phyloP scores from a whole-genome alignment of 2,888 invertebrate species.

The Erebia palarica region DNA sequence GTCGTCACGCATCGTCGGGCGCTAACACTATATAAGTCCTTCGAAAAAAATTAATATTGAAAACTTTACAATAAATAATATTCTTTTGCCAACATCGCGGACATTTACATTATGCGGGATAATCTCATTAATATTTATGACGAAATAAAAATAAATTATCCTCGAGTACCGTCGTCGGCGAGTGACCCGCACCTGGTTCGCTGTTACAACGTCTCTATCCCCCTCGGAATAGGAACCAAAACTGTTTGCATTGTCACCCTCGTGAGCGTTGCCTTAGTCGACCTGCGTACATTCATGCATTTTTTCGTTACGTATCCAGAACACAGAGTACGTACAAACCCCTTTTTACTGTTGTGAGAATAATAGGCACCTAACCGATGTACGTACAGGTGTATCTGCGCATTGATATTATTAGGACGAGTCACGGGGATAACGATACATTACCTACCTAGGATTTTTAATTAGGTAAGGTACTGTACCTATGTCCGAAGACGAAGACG shows the following conservation, averaged over 20 bases:
- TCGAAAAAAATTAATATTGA: slow-evolving; percentile 44
- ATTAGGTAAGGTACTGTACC: too few species aligned
- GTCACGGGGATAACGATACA: not conserved
- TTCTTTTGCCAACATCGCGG: slow-evolving; percentile 51
- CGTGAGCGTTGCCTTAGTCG: slow-evolving; percentile 32
- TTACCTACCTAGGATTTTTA: too few species aligned
- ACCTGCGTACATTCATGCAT: slow-evolving; percentile 42
- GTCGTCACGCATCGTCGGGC: slow-evolving; percentile 32
- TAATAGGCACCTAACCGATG: slow-evolving; percentile 41
- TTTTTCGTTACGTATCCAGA: slow-evolving; percentile 42
- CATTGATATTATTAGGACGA: slow-evolving; percentile 42
- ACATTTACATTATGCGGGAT: slow-evolving; percentile 59
- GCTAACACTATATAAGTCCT: slow-evolving; percentile 35
- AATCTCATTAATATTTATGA: slow-evolving; percentile 62
- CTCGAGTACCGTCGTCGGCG: slow-evolving; percentile 47
- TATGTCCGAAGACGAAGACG: too few species aligned
- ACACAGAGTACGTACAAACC: slow-evolving; percentile 32
- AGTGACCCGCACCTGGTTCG: slow-evolving; percentile 44
- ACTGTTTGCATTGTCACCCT: slow-evolving; percentile 20
- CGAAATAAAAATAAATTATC: slow-evolving; percentile 59
- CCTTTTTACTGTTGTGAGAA: slow-evolving; percentile 43
- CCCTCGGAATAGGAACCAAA: slow-evolving; percentile 25
- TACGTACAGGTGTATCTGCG: slow-evolving; percentile 38
- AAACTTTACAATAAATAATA: slow-evolving; percentile 53
- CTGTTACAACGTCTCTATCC: slow-evolving; percentile 35